A percentile compares a stretch with the other conserved stretches of the same genome.
phyloP scores from a whole-genome alignment of 2,113 vertebrate genomes.

The Corynorhinus townsendii region DNA sequence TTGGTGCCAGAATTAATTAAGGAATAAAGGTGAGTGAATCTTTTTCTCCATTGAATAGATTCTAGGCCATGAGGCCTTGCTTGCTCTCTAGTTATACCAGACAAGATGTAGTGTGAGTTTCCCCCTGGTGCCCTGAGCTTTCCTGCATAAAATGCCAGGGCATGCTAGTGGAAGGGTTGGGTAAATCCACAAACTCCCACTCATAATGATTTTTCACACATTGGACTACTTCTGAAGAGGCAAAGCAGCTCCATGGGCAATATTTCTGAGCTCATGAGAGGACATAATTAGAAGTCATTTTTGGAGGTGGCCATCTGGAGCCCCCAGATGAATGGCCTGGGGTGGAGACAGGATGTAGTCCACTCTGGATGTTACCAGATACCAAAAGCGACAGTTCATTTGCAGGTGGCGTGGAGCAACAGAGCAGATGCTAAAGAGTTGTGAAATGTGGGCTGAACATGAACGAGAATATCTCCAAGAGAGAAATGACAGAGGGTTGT shows the following conservation, averaged over 20 bases:
- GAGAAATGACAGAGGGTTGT: background rate
- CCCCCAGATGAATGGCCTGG: background rate
- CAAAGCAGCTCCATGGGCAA: background rate
- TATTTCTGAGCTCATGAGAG: background rate
- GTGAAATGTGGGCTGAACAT: background rate
- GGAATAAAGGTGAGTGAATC: constrained; percentile 37
- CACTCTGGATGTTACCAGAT: background rate
- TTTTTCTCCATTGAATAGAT: background rate
- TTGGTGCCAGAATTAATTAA: constrained; percentile 59
- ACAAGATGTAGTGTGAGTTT: background rate
- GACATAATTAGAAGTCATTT: background rate
- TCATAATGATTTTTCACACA: background rate
- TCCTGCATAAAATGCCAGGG: background rate
- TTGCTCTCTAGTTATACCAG: background rate
- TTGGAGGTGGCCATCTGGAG: background rate
- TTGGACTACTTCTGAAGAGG: background rate
- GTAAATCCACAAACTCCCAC: background rate
- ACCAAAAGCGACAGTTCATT: background rate
- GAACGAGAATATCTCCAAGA: background rate
- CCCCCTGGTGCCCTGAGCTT: background rate
- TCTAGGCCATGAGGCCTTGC: background rate
- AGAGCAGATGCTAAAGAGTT: background rate
- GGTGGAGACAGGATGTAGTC: background rate
- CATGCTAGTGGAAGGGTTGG: background rate
- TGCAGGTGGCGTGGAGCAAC: background rate